Conservation (phyloP, 2,113 vertebrate genomes). For the Ammodytes dubius region DNA sequence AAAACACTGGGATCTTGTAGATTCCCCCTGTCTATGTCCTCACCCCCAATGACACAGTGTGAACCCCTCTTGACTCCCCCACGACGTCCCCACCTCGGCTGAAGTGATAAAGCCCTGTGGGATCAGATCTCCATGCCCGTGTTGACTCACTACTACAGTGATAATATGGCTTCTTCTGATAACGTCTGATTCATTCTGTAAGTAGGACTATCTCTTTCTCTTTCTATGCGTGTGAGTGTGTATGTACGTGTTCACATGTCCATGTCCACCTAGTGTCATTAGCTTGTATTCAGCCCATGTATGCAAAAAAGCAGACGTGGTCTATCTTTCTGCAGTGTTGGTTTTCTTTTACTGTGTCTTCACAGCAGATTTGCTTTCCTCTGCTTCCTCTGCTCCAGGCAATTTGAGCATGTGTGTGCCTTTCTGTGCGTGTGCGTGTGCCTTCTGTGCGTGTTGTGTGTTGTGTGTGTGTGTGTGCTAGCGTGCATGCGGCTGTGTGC, state of each 20-base stretch:
- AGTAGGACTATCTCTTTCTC: slow-evolving; percentile 70
- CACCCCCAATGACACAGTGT: slow-evolving; percentile 51
- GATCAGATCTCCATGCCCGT: slow-evolving; percentile 64
- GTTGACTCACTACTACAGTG: slow-evolving; percentile 73
- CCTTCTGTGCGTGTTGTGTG: slow-evolving; percentile 22
- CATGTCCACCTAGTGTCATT: slow-evolving; percentile 48
- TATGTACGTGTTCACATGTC: slow-evolving; percentile 42
- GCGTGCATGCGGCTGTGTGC: slow-evolving; percentile 50
- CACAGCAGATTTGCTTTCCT: slow-evolving; percentile 71
- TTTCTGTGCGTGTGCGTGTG: slow-evolving; percentile 25
- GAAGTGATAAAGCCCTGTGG: slow-evolving; percentile 63
- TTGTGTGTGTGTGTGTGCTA: slow-evolving; percentile 16
- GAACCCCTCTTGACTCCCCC: slow-evolving; percentile 57
- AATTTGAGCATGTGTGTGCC: slow-evolving; percentile 51
- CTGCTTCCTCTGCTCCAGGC: slow-evolving; percentile 75
- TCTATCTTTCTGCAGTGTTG: slow-evolving; percentile 63
- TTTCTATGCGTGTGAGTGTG: slow-evolving; percentile 12
- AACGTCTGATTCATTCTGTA: slow-evolving; percentile 83
- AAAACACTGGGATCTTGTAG: slow-evolving; percentile 57
- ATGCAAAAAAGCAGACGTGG: slow-evolving; percentile 42
- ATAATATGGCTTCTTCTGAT: slow-evolving; percentile 76
- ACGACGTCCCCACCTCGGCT: slow-evolving; percentile 12
- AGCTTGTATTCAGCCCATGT: slow-evolving; percentile 44
- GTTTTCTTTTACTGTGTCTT: slow-evolving; percentile 67
- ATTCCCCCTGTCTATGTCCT: slow-evolving; percentile 30